Evolutionary conservation across 2,888 invertebrate genomes (phyloP).

Genomic region (Helicoverpa assulta): DNA sequence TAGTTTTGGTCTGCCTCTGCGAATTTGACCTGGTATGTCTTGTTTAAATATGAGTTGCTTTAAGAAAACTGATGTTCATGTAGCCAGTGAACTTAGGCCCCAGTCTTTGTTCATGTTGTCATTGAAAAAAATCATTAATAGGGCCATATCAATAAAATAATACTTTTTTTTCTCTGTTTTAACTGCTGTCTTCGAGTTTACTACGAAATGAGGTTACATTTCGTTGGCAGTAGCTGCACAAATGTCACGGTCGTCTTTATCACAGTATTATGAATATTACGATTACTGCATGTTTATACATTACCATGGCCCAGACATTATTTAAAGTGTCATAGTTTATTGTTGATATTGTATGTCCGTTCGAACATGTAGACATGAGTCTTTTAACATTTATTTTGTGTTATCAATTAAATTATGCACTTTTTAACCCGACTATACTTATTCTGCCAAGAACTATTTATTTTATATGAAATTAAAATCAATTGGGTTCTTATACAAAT

Average conservation of each 20-base stretch:
- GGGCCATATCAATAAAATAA: conserved; percentile 13
- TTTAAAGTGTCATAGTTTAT: conserved; percentile 21
- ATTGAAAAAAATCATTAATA: conserved; percentile 35
- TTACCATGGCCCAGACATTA: conserved; percentile 28
- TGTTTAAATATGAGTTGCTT: no score
- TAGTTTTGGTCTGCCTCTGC: no score
- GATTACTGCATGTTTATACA: conserved; percentile 47
- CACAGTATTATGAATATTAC: conserved; percentile 61
- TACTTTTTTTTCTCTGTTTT: conserved; percentile 22
- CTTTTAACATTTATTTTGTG: no score
- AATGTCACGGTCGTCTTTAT: conserved; percentile 70
- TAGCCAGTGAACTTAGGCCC: no score
- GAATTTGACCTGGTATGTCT: no score
- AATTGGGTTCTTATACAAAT: no score
- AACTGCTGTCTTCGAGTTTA: conserved; percentile 52
- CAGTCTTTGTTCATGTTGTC: conserved; percentile 1
- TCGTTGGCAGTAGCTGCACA: conserved; percentile 56
- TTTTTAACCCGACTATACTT: no score
- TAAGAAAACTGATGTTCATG: no score
- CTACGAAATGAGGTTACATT: conserved; percentile 65
- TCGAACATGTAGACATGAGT: not conserved
- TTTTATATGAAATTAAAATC: no score
- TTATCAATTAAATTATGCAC: no score
- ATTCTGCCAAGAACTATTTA: no score
- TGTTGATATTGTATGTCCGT: conserved; percentile 13